Conservation (phyloP, 2,113 vertebrate species). For the Lasiurus cinereus region DNA sequence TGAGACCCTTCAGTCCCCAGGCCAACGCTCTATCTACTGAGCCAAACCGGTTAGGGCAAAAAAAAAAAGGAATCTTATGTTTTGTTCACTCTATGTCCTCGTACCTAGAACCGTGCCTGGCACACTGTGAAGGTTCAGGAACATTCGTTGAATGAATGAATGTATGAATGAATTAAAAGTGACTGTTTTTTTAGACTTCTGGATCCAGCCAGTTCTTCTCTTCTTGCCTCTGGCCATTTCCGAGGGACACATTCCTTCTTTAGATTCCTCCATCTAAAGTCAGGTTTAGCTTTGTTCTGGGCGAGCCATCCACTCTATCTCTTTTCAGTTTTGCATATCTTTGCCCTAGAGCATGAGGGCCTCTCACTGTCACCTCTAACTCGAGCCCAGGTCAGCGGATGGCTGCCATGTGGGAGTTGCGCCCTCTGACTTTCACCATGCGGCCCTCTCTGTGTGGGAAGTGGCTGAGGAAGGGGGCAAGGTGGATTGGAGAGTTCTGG, state of each 20-base stretch:
- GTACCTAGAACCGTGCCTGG: not conserved
- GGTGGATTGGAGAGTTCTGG: not conserved
- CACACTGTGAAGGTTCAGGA: not conserved
- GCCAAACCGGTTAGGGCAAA: too few relatives aligned
- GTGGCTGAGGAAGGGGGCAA: not conserved
- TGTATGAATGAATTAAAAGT: not conserved
- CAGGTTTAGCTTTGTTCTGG: not conserved
- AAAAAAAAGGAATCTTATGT: not conserved
- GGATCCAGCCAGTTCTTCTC: not conserved
- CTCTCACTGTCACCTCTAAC: not conserved
- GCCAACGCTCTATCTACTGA: too few relatives aligned
- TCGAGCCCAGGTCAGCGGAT: too few relatives aligned
- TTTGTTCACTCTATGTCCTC: not conserved
- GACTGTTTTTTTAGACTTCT: not conserved
- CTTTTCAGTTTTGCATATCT: slow-evolving; percentile 15
- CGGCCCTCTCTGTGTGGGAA: not conserved
- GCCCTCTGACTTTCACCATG: not conserved
- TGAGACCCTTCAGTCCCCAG: too few relatives aligned
- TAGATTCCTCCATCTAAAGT: not conserved
- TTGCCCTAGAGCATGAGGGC: slow-evolving; percentile 27
- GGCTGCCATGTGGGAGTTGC: not conserved
- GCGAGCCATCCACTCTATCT: not conserved
- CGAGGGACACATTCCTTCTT: not conserved
- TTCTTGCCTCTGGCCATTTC: not conserved
- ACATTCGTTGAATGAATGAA: not conserved